Percentiles rank a stretch among this genome's conserved stretches.
phyloP scores from a whole-genome alignment of 2,888 invertebrate species.

The Polymixis lichenea region DNA sequence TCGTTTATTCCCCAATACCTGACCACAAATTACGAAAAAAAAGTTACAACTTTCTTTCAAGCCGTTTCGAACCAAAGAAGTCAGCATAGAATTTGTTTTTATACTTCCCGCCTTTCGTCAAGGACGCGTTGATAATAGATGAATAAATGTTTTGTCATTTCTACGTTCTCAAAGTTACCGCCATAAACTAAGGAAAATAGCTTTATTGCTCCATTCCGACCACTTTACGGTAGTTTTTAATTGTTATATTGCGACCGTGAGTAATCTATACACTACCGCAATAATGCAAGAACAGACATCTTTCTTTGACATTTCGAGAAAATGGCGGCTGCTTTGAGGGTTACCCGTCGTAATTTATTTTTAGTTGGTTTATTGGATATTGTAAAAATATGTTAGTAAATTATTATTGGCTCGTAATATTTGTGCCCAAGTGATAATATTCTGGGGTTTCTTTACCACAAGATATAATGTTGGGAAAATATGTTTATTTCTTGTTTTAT shows the following conservation, averaged over 20 bases:
- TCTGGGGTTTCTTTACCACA: slow-evolving; percentile 42
- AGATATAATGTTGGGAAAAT: slow-evolving; percentile 20
- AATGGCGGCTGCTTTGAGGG: slow-evolving; percentile 66
- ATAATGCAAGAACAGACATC: slow-evolving; percentile 72
- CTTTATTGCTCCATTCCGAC: slow-evolving; percentile 76
- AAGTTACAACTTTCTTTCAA: slow-evolving; percentile 68
- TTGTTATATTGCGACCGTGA: slow-evolving; percentile 82
- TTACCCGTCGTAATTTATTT: slow-evolving; percentile 64
- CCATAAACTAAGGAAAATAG: slow-evolving; percentile 74
- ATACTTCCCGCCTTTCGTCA: slow-evolving; percentile 56
- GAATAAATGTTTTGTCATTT: slow-evolving; percentile 75
- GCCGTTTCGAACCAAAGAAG: slow-evolving; percentile 33
- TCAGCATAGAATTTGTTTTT: slow-evolving; percentile 17
- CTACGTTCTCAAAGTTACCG: slow-evolving; percentile 67
- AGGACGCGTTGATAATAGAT: slow-evolving; percentile 63
- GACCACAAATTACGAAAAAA: slow-evolving; percentile 59
- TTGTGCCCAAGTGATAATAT: slow-evolving; percentile 49
- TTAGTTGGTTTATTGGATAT: slow-evolving; percentile 60
- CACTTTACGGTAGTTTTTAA: slow-evolving; percentile 85
- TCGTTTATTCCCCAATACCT: slow-evolving; percentile 59
- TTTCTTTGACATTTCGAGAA: slow-evolving; percentile 67
- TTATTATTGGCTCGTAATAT: slow-evolving; percentile 48
- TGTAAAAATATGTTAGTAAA: slow-evolving; percentile 58
- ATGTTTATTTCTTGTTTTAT: slow-evolving; percentile 24
- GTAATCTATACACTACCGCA: slow-evolving; percentile 83